Evolutionary conservation across 1,140 invertebrate genomes (phyloP).

Genomic region (Drosophila biarmipes): DNA sequence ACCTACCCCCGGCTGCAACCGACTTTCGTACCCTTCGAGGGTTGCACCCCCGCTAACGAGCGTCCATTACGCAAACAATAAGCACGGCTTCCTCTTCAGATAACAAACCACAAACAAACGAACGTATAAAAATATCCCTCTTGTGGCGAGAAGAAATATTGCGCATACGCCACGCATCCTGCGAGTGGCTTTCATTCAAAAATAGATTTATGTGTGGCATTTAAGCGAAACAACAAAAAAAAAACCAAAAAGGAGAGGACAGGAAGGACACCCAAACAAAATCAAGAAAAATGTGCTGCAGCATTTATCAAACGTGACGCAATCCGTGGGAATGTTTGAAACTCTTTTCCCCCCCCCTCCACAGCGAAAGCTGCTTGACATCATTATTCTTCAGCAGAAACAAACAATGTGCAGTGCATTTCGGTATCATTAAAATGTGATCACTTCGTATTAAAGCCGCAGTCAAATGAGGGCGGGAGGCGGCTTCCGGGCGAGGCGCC

Average conservation of each 20-base stretch:
- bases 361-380: slow-evolving; percentile 48
- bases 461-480: slow-evolving; percentile 57
- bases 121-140: slow-evolving; percentile 41
- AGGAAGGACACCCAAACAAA: slow-evolving; percentile 32
- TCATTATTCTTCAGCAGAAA: slow-evolving; percentile 62
- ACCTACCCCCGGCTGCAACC: neutral
- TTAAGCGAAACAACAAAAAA: slow-evolving; percentile 63
- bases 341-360: slow-evolving; percentile 8
- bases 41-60: slow-evolving; percentile 69
- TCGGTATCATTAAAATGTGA: slow-evolving; percentile 83
- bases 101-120: slow-evolving; percentile 53
- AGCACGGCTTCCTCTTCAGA: slow-evolving; percentile 72
- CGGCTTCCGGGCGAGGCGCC: slow-evolving; percentile 1
- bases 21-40: slow-evolving; percentile 3
- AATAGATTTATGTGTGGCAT: slow-evolving; percentile 83
- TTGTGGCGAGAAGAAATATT: slow-evolving; percentile 53
- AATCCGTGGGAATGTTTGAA: slow-evolving; percentile 51
- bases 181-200: slow-evolving; percentile 74
- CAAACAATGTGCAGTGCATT: slow-evolving; percentile 67
- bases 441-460: slow-evolving; percentile 76
- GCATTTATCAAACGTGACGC: slow-evolving; percentile 80
- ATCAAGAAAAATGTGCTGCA: slow-evolving; percentile 78
- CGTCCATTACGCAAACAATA: slow-evolving; percentile 82
- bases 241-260: slow-evolving; percentile 14
- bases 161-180: slow-evolving; percentile 66